These are phyloP conservation scores for Luperina nickerlii DNA, from an alignment of 2,888 invertebrate species.

Conservation along the genomic window DNA sequence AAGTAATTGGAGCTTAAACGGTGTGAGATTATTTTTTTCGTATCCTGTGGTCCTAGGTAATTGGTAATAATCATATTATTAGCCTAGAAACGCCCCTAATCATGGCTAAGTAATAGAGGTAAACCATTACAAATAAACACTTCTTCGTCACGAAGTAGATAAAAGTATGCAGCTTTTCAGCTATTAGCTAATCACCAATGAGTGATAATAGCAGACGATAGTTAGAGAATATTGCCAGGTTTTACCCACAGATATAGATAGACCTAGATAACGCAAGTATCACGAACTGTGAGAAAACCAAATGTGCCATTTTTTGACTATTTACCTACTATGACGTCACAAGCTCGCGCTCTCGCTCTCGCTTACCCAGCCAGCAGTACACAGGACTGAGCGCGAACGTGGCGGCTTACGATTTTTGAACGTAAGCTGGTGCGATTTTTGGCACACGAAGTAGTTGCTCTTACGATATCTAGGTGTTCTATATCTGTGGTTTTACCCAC, in stretches of 20 bases:
- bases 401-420: no score
- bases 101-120: conserved; percentile 13
- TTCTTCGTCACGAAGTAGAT: conserved; percentile 4
- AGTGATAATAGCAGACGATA: neutral
- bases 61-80: conserved; percentile 31
- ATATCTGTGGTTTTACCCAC: neutral
- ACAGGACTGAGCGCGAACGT: no score
- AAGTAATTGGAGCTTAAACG: conserved; percentile 34
- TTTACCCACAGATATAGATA: no score
- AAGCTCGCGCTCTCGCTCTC: no score
- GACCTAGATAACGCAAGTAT: no score
- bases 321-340: no score
- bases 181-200: neutral
- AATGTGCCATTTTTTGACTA: no score
- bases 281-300: no score
- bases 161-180: neutral
- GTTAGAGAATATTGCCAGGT: neutral
- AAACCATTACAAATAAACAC: neutral
- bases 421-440: no score
- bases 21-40: conserved; percentile 20
- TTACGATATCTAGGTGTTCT: no score
- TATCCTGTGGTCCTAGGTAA: conserved; percentile 8
- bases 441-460: no score
- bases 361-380: no score
- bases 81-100: conserved; percentile 12